These are phyloP conservation scores for Podiceps cristatus DNA, from an alignment of 2,113 vertebrate species.

Conservation along the genomic window DNA sequence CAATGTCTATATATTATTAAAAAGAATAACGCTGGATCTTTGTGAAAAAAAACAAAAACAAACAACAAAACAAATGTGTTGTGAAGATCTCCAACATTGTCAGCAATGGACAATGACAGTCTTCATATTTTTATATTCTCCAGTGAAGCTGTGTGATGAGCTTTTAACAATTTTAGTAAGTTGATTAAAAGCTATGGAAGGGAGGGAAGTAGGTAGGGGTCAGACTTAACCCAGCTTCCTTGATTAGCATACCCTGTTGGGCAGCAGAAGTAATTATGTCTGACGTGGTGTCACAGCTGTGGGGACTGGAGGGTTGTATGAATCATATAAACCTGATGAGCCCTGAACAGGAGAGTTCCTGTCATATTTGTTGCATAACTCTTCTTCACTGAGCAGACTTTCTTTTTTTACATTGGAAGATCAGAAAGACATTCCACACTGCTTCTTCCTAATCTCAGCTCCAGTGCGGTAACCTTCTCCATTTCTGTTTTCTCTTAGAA, in stretches of 20 bases:
- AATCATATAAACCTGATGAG: background rate
- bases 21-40: background rate
- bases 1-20: too few relatives aligned
- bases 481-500: background rate
- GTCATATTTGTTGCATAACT: background rate
- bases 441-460: background rate
- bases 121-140: background rate
- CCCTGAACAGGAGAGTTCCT: background rate
- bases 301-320: background rate
- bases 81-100: background rate
- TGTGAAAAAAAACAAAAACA: background rate
- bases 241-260: background rate
- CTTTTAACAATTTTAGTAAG: background rate
- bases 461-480: background rate
- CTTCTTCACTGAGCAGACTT: background rate
- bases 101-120: background rate
- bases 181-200: background rate
- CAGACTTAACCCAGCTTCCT: background rate
- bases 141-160: background rate
- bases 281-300: background rate
- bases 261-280: conserved; percentile 21
- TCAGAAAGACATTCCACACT: background rate
- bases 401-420: background rate
- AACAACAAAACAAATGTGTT: background rate
- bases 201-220: background rate